Evolutionary conservation across 1,140 invertebrate species (phyloP).

Genomic region (Triops cancriformis): DNA sequence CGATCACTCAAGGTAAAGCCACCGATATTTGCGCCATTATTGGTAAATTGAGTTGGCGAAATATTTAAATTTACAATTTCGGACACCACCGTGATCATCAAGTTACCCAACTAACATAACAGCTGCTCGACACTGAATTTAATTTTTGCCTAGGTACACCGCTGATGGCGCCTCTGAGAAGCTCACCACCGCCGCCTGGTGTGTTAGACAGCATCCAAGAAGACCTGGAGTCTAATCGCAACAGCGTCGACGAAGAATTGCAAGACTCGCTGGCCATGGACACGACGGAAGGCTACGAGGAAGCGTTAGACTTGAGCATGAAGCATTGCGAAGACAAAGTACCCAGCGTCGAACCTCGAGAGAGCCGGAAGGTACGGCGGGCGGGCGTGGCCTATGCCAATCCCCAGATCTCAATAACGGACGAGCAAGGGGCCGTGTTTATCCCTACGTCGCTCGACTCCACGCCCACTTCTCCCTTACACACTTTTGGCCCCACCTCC

Average conservation of each 20-base stretch:
- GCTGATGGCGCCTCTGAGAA: conserved; percentile 16
- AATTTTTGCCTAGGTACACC: conserved; percentile 11
- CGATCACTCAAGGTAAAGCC: conserved; percentile 24
- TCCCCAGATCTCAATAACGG: conserved; percentile 83
- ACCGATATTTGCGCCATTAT: too few relatives aligned
- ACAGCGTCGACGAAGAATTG: conserved; percentile 19
- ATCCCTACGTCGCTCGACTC: conserved; percentile 43
- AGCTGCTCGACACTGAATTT: background rate
- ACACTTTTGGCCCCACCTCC: background rate
- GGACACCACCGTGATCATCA: too few relatives aligned
- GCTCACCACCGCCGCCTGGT: conserved; percentile 7
- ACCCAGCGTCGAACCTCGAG: background rate
- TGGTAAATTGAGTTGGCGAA: too few relatives aligned
- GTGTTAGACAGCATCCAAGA: conserved; percentile 9
- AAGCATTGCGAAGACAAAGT: background rate
- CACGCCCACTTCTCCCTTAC: conserved; percentile 15
- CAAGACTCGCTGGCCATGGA: conserved; percentile 15
- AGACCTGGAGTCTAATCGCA: background rate
- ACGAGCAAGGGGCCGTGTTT: conserved; percentile 73
- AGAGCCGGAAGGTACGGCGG: background rate
- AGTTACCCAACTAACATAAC: too few relatives aligned
- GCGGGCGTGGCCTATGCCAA: conserved; percentile 32
- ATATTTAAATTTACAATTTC: too few relatives aligned
- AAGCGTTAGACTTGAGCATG: conserved; percentile 25
- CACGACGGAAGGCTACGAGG: background rate